Percentiles rank a stretch among this genome's conserved stretches.
phyloP scores from a whole-genome alignment of 2,888 invertebrate genomes.

The Diaperis boleti region DNA sequence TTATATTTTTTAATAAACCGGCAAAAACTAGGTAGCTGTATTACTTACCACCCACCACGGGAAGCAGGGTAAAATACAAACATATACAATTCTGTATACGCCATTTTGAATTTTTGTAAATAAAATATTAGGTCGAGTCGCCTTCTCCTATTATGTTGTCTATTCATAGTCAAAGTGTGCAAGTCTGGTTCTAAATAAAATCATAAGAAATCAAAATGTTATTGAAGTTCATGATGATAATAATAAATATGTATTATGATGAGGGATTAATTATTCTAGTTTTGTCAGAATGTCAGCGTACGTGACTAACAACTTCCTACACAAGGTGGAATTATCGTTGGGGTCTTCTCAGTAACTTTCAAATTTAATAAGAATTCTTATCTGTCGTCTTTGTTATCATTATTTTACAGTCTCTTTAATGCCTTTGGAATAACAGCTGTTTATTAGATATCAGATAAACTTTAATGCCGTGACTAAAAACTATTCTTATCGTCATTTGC shows the following conservation, averaged over 20 bases:
- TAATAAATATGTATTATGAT: not conserved
- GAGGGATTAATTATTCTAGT: not conserved
- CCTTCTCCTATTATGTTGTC: not conserved
- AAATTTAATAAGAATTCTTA: not conserved
- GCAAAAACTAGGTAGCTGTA: too few species aligned
- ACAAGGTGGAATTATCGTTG: not conserved
- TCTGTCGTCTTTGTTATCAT: not conserved
- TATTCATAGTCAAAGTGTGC: not conserved
- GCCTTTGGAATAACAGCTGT: too few species aligned
- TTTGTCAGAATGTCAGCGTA: slow-evolving; percentile 7
- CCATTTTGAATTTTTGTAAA: slow-evolving; percentile 9
- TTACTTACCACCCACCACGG: too few species aligned
- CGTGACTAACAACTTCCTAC: slow-evolving; percentile 10
- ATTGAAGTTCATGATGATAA: not conserved
- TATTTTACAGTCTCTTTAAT: too few species aligned
- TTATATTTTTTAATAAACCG: too few species aligned
- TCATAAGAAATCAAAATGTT: not conserved
- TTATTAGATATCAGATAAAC: too few species aligned
- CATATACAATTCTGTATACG: slow-evolving; percentile 11
- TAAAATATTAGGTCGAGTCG: not conserved
- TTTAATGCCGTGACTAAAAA: too few species aligned
- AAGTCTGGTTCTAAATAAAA: too few species aligned
- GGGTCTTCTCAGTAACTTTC: not conserved
- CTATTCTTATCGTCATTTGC: too few species aligned
- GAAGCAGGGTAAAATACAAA: too few species aligned